phyloP scores from a whole-genome alignment of 2,797 vertebrate species.

The Intellagama lesueurii region DNA sequence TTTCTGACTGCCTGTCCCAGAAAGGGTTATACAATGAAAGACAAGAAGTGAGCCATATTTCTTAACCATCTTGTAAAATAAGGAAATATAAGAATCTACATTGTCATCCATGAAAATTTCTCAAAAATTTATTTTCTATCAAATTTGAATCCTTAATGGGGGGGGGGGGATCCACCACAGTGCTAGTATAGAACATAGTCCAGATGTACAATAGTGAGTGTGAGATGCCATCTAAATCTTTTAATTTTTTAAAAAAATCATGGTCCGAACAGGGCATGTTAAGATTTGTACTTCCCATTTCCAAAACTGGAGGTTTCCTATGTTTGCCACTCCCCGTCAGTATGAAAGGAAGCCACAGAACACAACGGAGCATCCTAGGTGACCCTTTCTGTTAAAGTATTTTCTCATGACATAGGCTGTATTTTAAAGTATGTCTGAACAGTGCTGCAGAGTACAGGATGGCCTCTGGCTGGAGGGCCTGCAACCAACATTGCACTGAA shows the following conservation, averaged over 20 bases:
- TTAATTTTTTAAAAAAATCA: too few relatives aligned
- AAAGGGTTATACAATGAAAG: too few relatives aligned
- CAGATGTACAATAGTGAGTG: background rate
- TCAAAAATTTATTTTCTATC: too few relatives aligned
- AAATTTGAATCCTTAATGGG: too few relatives aligned
- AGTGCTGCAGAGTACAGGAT: background rate
- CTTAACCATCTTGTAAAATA: too few relatives aligned
- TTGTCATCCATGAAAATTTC: too few relatives aligned
- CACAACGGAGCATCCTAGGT: background rate
- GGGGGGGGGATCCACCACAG: too few relatives aligned
- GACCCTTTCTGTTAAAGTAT: background rate
- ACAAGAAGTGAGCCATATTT: too few relatives aligned
- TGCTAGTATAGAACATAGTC: background rate
- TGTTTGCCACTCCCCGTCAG: background rate
- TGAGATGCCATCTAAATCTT: background rate
- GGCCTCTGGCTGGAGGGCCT: too few relatives aligned
- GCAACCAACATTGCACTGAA: background rate
- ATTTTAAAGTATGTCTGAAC: background rate
- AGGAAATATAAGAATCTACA: too few relatives aligned
- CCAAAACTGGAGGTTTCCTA: background rate
- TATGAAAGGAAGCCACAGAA: background rate
- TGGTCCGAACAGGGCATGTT: background rate
- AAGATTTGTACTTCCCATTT: background rate
- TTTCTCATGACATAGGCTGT: background rate
- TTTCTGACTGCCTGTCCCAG: too few relatives aligned